Conservation (phyloP, 2,888 invertebrate species). For the Cerastis rubricosa region DNA sequence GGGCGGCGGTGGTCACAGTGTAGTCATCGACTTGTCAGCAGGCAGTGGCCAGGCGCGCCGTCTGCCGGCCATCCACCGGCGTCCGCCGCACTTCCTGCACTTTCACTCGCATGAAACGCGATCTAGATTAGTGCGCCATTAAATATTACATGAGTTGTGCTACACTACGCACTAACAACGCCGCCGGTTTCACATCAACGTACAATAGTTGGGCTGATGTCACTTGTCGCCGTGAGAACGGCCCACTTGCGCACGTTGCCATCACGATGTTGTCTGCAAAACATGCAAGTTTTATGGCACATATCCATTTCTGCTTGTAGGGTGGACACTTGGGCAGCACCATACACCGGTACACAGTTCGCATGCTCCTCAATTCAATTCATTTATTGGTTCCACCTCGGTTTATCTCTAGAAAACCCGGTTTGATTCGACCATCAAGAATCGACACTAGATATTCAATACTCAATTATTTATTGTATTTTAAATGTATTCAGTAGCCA, state of each 20-base stretch:
- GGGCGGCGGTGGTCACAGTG: too few species aligned
- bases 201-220: slow-evolving; percentile 37
- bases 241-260: slow-evolving; percentile 32
- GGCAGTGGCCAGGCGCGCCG: slow-evolving; percentile 1
- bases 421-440: not conserved
- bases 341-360: not conserved
- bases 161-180: slow-evolving; percentile 32
- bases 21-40: slow-evolving; percentile 8
- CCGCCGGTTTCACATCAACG: slow-evolving; percentile 48
- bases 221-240: slow-evolving; percentile 52
- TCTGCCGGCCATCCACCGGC: slow-evolving; percentile 58
- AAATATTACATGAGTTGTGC: slow-evolving; percentile 53
- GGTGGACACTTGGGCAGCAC: not conserved
- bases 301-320: not conserved
- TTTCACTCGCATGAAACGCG: slow-evolving; percentile 70
- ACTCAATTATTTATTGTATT: too few species aligned
- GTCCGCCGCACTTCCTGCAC: slow-evolving; percentile 70
- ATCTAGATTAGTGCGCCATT: slow-evolving; percentile 66
- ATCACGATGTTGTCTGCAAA: slow-evolving; percentile 8
- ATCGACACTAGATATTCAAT: not conserved
- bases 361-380: not conserved
- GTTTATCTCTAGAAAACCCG: not conserved
- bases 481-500: not conserved
- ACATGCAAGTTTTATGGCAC: slow-evolving; percentile 7
- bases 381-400: too few species aligned